Evolutionary conservation across 2,888 invertebrate species (phyloP).

Genomic region (Epirrhoe alternata): DNA sequence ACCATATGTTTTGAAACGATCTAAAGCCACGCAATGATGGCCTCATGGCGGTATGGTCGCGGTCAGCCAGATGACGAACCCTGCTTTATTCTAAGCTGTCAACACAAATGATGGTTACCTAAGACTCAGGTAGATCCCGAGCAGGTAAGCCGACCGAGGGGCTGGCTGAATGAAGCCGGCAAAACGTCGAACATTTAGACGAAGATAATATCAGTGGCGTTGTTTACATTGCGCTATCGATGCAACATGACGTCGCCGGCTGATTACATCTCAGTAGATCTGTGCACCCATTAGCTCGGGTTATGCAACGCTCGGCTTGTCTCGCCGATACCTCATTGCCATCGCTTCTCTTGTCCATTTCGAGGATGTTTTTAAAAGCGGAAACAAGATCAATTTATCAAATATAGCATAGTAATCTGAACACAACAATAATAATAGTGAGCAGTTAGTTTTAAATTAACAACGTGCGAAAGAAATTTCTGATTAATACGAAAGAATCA

Average conservation of each 20-base stretch:
- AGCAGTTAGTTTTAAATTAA: too few species aligned
- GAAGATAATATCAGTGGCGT: constrained; percentile 1
- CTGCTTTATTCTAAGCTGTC: not conserved
- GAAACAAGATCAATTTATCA: not conserved
- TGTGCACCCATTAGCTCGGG: not conserved
- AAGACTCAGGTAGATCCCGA: not conserved
- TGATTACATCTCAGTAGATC: constrained; percentile 3
- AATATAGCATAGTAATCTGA: too few species aligned
- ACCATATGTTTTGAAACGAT: too few species aligned
- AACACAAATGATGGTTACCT: not conserved
- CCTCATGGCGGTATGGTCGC: too few species aligned
- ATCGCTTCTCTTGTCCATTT: not conserved
- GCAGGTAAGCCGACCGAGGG: not conserved
- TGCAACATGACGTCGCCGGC: not conserved
- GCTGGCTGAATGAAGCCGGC: not conserved
- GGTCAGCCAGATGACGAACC: too few species aligned
- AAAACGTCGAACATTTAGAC: not conserved
- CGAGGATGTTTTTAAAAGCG: not conserved
- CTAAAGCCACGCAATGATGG: too few species aligned
- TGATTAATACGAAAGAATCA: not conserved
- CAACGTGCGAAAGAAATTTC: too few species aligned
- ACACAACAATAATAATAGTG: too few species aligned
- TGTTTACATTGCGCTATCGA: constrained; percentile 5
- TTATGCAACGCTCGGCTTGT: not conserved
- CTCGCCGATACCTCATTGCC: not conserved